These are phyloP conservation scores for Chydorus sphaericus DNA, from an alignment of 2,888 invertebrate genomes.

Conservation along the genomic window DNA sequence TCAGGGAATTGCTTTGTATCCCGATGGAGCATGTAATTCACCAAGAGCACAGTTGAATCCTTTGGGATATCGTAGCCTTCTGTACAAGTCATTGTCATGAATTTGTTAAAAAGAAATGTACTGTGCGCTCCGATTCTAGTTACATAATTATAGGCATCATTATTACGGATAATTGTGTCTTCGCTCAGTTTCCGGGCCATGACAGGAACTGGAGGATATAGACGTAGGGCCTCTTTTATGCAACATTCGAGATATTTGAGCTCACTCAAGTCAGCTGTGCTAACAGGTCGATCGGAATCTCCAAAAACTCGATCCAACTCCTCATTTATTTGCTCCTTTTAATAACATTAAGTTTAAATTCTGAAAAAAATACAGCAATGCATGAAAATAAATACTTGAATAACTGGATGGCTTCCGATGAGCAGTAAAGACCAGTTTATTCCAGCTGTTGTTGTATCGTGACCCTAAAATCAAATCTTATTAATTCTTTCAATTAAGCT, in stretches of 20 bases:
- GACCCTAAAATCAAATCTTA: slow-evolving; percentile 30
- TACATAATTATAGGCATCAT: no score
- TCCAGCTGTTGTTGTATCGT: slow-evolving; percentile 42
- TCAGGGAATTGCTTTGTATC: slow-evolving; percentile 34
- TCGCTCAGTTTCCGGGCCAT: slow-evolving; percentile 17
- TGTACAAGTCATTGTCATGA: neutral
- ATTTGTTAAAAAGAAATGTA: neutral
- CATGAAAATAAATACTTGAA: slow-evolving; percentile 27
- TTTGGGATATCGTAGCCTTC: slow-evolving; percentile 19
- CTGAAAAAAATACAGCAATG: neutral
- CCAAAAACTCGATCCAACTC: slow-evolving; percentile 35
- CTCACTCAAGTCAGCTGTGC: slow-evolving; percentile 14
- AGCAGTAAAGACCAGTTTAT: slow-evolving; percentile 39
- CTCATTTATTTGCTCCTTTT: slow-evolving; percentile 16
- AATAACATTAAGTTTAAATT: neutral
- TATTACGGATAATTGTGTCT: slow-evolving; percentile 12
- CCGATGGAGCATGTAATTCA: slow-evolving; percentile 30
- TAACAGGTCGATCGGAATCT: slow-evolving; percentile 25
- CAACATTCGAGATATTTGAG: slow-evolving; percentile 20
- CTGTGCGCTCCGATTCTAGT: neutral
- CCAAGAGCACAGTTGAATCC: slow-evolving; percentile 17
- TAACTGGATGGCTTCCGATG: slow-evolving; percentile 35
- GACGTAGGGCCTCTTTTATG: slow-evolving; percentile 21
- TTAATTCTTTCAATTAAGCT: no score
- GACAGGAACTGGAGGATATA: slow-evolving; percentile 21